A percentile compares a stretch with the other conserved stretches of the same genome.
These are phyloP conservation scores for Garra rufa DNA, from an alignment of 2,113 vertebrate genomes.

Conservation along the genomic window DNA sequence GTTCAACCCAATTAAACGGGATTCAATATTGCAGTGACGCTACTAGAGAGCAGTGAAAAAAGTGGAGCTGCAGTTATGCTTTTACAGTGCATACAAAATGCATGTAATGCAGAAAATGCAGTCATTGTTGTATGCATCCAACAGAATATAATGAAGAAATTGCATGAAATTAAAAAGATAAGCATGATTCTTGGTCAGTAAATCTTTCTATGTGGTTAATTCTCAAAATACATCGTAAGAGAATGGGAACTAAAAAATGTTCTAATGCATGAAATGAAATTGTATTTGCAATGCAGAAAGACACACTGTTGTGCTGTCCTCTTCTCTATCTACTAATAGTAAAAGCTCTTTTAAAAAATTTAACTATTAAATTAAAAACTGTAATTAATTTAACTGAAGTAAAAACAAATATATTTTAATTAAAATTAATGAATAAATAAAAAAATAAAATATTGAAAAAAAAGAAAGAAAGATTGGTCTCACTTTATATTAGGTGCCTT, in stretches of 20 bases:
- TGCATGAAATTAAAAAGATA: not conserved
- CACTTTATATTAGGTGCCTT: too few relatives aligned
- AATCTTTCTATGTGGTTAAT: not conserved
- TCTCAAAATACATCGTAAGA: not conserved
- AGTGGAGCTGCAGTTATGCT: slow-evolving; percentile 69
- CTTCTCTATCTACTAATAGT: too few relatives aligned
- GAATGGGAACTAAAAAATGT: not conserved
- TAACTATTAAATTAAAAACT: too few relatives aligned
- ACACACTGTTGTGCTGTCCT: too few relatives aligned
- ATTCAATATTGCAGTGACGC: slow-evolving; percentile 77
- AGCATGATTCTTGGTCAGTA: not conserved
- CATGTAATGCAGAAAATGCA: slow-evolving; percentile 21
- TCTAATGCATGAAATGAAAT: too few relatives aligned
- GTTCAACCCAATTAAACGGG: slow-evolving; percentile 77
- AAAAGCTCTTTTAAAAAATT: too few relatives aligned
- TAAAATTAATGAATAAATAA: too few relatives aligned
- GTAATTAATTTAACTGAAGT: too few relatives aligned
- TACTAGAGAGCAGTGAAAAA: slow-evolving; percentile 67
- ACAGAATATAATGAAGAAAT: not conserved
- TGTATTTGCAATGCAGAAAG: too few relatives aligned
- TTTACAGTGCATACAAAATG: slow-evolving; percentile 13
- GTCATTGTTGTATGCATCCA: not conserved
- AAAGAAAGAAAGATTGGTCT: too few relatives aligned
- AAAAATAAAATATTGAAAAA: too few relatives aligned
- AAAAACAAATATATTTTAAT: too few relatives aligned